Evolutionary conservation across 1,140 invertebrate genomes (phyloP), one percentile per base, ranked within the genome.

Genomic region (Vollenhovia emeryi): DNA sequence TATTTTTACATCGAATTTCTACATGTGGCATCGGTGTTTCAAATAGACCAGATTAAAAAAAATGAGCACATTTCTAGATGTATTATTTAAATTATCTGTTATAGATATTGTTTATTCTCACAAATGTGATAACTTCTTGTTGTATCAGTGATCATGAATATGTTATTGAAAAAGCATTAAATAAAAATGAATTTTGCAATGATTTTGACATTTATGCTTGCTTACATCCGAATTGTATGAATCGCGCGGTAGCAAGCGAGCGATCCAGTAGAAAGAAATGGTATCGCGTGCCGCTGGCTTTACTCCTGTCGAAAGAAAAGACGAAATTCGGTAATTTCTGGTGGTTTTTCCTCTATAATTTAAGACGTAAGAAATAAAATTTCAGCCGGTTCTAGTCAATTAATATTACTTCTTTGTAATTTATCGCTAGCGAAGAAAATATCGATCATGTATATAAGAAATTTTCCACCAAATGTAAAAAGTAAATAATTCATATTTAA

Each of bases 11-110:
- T 59, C 2, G 3, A 76, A n/a, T 3, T 43, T 33, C 11, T 66
- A 66, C 36, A 8, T 48, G 13, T 57, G 7, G 11, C 13, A 30
- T 60, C 3, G 27, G n/a, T 13, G n/a, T 33, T 64, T 78, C 7
- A 21, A n/a, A 50, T 21, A 43, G 6, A 64, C 33, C 3, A n/a
- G 9, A 62, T 40, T n/a, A 7, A 40, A 64, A 30, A 62, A 64
- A 64, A 64, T 33, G 24, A 78, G 24, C 75, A 78, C 43, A 36
- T 36, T 79, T 64, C 66, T 36, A 66, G 66, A 76, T 43, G 27
- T 76, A 48, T 33, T 50, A 71, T 64, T 75, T 79, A 66, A n/a
- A 50, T 79, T 79, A 40, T 69, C 36, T 52, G 33, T 76, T 64
- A 40, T 13, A 50, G 13, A 50, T 64, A 60, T 64, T 27, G 2